These are phyloP conservation scores for Petrocephalus schoutedeni DNA, from an alignment of 2,797 vertebrate genomes.

Conservation along the genomic window DNA sequence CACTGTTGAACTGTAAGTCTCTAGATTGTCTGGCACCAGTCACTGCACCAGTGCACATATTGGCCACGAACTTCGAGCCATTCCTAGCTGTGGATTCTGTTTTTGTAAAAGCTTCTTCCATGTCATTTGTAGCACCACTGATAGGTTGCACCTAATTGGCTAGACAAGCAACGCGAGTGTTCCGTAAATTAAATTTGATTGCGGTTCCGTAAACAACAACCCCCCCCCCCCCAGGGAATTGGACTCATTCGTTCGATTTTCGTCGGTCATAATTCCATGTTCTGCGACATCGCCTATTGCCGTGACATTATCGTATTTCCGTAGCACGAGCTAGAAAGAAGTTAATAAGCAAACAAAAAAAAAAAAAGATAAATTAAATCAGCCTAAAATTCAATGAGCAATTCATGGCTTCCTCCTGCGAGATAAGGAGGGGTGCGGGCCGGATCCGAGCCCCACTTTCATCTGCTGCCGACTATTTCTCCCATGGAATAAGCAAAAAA, in stretches of 20 bases:
- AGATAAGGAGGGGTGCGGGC: slow-evolving; percentile 90
- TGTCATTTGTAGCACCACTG: background rate
- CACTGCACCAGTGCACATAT: slow-evolving; percentile 92
- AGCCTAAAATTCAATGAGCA: slow-evolving; percentile 84
- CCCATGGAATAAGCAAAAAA: slow-evolving; percentile 52
- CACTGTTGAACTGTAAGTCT: slow-evolving; percentile 82
- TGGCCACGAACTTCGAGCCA: slow-evolving; percentile 73
- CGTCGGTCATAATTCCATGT: background rate
- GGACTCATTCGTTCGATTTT: background rate
- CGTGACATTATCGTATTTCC: background rate
- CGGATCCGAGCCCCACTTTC: slow-evolving; percentile 96
- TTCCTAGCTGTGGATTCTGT: background rate
- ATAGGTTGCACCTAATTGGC: background rate
- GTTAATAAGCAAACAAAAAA: background rate
- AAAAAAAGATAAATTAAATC: background rate
- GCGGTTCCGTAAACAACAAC: background rate
- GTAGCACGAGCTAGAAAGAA: background rate
- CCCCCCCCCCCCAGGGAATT: background rate
- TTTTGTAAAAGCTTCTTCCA: background rate
- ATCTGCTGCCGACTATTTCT: slow-evolving; percentile 95
- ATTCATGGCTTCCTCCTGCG: slow-evolving; percentile 93
- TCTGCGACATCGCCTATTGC: background rate
- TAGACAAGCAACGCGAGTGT: background rate
- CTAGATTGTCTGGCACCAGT: slow-evolving; percentile 87
- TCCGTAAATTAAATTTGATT: background rate